Conservation (phyloP, 2,113 vertebrate species). For the Synodontis membranacea region DNA sequence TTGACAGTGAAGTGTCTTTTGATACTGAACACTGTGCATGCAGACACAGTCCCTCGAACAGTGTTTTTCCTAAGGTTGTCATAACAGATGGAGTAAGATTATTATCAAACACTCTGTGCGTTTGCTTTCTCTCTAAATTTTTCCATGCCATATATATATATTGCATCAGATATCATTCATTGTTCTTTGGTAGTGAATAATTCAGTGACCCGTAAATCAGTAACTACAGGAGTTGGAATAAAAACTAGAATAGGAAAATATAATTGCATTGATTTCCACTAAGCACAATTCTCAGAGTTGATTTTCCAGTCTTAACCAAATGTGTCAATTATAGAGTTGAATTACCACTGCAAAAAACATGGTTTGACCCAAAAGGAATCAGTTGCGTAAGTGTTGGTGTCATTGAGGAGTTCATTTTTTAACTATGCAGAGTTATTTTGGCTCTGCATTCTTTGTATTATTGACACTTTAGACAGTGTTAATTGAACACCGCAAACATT, state of each 20-base stretch:
- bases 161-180: slow-evolving; percentile 17
- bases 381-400: too few species aligned
- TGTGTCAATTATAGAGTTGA: too few species aligned
- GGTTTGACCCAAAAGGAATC: too few species aligned
- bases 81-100: slow-evolving; percentile 59
- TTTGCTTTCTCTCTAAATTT: slow-evolving; percentile 45
- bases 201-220: background rate
- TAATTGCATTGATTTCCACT: too few species aligned
- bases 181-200: slow-evolving; percentile 3
- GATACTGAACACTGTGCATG: slow-evolving; percentile 48
- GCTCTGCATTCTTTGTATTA: too few species aligned
- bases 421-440: too few species aligned
- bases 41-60: slow-evolving; percentile 37
- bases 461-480: too few species aligned
- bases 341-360: too few species aligned
- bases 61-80: slow-evolving; percentile 63
- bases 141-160: slow-evolving; percentile 50
- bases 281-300: too few species aligned
- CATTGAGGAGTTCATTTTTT: too few species aligned
- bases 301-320: too few species aligned
- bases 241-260: background rate
- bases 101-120: slow-evolving; percentile 43
- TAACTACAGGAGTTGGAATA: background rate
- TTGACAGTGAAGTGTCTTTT: slow-evolving; percentile 54
- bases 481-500: too few species aligned